Percentiles rank a stretch among this genome's conserved stretches.
Conservation (phyloP, 1,140 invertebrate species). For the Mesaphorura yosii region DNA sequence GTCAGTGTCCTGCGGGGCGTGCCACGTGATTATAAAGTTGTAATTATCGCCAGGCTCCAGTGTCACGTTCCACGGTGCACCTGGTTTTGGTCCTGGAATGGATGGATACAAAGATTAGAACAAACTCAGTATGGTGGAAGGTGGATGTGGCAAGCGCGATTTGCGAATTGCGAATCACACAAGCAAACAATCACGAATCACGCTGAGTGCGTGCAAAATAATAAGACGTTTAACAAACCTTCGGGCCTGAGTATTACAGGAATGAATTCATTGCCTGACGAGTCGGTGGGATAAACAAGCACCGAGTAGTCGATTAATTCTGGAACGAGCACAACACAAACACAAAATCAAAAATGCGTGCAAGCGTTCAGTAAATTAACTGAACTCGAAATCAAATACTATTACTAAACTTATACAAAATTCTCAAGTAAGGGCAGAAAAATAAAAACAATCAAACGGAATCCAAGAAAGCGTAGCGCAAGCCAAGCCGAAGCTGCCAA, state of each 20-base stretch:
- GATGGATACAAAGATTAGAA: not conserved
- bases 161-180: no score
- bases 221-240: constrained; percentile 42
- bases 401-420: no score
- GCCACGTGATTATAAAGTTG: constrained; percentile 44
- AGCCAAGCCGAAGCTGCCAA: no score
- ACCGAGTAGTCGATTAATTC: constrained; percentile 64
- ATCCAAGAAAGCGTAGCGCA: no score
- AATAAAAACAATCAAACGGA: no score
- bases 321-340: constrained; percentile 39
- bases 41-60: constrained; percentile 12
- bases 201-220: no score
- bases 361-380: no score
- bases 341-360: constrained; percentile 15
- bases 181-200: no score
- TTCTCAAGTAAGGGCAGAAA: no score
- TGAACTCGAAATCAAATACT: no score
- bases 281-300: constrained; percentile 65
- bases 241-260: constrained; percentile 57
- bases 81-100: constrained; percentile 70
- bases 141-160: no score
- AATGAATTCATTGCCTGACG: constrained; percentile 54
- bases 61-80: constrained; percentile 72
- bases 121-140: no score
- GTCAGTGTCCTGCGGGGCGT: constrained; percentile 26